Conservation (phyloP, 2,888 invertebrate genomes). For the Mesoligia furuncula region DNA sequence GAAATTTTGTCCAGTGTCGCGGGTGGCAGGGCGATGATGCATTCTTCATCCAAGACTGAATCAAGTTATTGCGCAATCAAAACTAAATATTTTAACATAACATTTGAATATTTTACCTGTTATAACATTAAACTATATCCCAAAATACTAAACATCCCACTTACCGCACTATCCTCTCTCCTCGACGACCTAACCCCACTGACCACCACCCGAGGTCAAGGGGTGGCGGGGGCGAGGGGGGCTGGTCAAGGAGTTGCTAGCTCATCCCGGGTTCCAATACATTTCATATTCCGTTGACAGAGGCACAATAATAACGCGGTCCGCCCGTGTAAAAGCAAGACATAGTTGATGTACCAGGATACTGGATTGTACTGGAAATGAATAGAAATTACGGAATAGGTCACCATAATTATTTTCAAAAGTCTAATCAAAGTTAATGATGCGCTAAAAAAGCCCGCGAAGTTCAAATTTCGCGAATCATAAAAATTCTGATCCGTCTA, state of each 20-base stretch:
- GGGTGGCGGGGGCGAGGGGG: constrained; percentile 72
- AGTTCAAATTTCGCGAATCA: too few species aligned
- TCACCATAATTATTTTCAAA: too few species aligned
- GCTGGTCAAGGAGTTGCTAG: constrained; percentile 84
- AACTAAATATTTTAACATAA: not conserved
- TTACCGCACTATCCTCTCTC: constrained; percentile 69
- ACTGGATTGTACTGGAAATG: constrained; percentile 68
- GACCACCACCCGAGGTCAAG: constrained; percentile 84
- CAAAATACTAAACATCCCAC: constrained; percentile 61
- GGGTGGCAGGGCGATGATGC: not conserved
- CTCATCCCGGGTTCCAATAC: constrained; percentile 89
- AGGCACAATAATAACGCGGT: constrained; percentile 89
- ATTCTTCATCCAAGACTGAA: not conserved
- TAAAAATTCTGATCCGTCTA: too few species aligned
- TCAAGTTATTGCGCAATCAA: not conserved
- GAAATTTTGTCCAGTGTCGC: not conserved
- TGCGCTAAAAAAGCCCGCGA: too few species aligned
- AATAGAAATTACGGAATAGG: not conserved
- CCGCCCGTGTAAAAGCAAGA: constrained; percentile 86
- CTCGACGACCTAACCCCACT: constrained; percentile 72
- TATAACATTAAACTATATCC: not conserved
- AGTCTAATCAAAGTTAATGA: too few species aligned
- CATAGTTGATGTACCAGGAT: constrained; percentile 82
- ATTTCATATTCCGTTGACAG: constrained; percentile 91
- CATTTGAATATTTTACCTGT: not conserved